Percentiles rank a stretch among this genome's conserved stretches.
Evolutionary conservation across 1,140 invertebrate species (phyloP).

Genomic region (Drosophila lacteicornis): DNA sequence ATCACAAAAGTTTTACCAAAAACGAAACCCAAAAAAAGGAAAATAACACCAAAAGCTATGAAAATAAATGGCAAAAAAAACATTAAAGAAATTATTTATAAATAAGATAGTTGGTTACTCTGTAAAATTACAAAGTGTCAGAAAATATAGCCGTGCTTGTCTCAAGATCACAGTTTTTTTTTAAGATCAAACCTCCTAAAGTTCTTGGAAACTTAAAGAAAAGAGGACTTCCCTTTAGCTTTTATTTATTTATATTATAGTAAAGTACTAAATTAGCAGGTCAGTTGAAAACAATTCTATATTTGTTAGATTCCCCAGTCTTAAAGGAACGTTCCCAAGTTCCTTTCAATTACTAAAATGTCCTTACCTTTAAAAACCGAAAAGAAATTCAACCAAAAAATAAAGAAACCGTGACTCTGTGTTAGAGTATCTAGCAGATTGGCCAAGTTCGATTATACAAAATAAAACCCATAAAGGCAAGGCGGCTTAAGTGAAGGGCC

Average conservation of each 20-base stretch:
- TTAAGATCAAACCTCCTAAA: not conserved
- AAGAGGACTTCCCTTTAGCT: not conserved
- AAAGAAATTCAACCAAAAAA: too few species aligned
- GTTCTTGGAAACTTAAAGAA: not conserved
- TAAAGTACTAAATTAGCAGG: not conserved
- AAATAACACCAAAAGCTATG: not conserved
- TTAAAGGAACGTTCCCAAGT: too few species aligned
- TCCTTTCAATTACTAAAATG: too few species aligned
- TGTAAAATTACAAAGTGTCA: not conserved
- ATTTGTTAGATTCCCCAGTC: not conserved
- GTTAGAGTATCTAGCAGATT: conserved; percentile 1
- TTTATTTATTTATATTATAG: too few species aligned
- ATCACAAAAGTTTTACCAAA: not conserved
- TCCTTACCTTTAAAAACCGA: too few species aligned
- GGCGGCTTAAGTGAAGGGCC: conserved; percentile 34
- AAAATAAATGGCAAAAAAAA: not conserved
- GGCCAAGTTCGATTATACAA: not conserved
- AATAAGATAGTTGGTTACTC: not conserved
- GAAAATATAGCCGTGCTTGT: not conserved
- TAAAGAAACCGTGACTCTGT: too few species aligned
- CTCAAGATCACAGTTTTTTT: too few species aligned
- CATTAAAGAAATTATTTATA: too few species aligned
- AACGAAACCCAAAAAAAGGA: not conserved
- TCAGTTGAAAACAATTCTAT: not conserved
- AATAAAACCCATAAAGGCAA: not conserved